A percentile compares a stretch with the other conserved stretches of the same genome.
These are phyloP conservation scores for Lochmaea capreae DNA, from an alignment of 2,888 invertebrate genomes.

Conservation along the genomic window DNA sequence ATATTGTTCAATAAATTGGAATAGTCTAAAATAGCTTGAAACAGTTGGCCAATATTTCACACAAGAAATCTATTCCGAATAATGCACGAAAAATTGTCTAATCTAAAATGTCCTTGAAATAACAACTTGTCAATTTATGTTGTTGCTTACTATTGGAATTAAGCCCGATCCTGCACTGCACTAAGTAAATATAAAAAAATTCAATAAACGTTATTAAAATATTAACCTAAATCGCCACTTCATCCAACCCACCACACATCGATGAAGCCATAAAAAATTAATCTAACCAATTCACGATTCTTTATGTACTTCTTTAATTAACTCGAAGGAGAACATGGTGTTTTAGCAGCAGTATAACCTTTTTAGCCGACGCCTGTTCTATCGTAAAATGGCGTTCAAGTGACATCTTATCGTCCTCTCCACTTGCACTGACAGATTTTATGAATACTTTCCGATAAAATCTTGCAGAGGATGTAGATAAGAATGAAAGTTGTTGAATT, in stretches of 20 bases:
- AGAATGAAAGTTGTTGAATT: slow-evolving; percentile 16
- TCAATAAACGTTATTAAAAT: slow-evolving; percentile 4
- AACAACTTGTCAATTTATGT: too few relatives aligned
- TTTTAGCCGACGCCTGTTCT: slow-evolving; percentile 53
- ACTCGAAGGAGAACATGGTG: slow-evolving; percentile 56
- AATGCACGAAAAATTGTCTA: too few relatives aligned
- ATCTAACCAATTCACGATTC: slow-evolving; percentile 42
- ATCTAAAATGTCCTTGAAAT: too few relatives aligned
- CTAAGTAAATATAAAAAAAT: not conserved
- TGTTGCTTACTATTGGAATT: too few relatives aligned
- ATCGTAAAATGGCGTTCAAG: slow-evolving; percentile 57
- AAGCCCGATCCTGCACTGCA: too few relatives aligned
- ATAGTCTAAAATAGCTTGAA: too few relatives aligned
- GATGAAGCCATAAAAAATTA: slow-evolving; percentile 43
- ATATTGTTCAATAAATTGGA: too few relatives aligned
- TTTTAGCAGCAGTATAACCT: slow-evolving; percentile 50
- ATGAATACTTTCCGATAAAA: slow-evolving; percentile 45
- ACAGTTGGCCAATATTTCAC: too few relatives aligned
- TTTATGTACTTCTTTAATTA: slow-evolving; percentile 52
- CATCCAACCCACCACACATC: slow-evolving; percentile 34
- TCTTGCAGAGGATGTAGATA: slow-evolving; percentile 18
- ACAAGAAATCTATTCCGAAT: too few relatives aligned
- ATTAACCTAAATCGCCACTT: slow-evolving; percentile 10
- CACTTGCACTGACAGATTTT: slow-evolving; percentile 57
- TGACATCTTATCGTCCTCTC: slow-evolving; percentile 47